Percentiles rank a stretch among this genome's conserved stretches.
Evolutionary conservation across 2,888 invertebrate genomes (phyloP).

Genomic region (Megalurothrips usitatus): DNA sequence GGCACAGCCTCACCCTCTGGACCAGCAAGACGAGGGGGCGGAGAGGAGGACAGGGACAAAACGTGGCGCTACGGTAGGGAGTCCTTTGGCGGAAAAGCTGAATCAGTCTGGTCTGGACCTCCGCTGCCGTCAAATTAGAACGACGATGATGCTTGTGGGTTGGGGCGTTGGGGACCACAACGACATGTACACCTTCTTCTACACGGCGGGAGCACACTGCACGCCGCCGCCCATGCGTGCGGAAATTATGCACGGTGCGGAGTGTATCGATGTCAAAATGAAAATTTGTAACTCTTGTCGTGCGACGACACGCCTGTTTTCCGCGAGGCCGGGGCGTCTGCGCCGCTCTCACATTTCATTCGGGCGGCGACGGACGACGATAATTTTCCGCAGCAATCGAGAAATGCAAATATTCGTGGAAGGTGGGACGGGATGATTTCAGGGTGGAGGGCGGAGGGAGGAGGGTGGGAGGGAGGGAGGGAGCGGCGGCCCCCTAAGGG

Average conservation of each 20-base stretch:
- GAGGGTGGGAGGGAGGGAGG: not conserved
- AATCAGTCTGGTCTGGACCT: not conserved
- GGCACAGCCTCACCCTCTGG: not conserved
- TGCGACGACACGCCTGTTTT: not conserved
- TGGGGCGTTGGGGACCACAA: not conserved
- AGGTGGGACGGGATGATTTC: not conserved
- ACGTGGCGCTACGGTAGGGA: no score
- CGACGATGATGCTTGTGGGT: not conserved
- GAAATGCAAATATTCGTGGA: conserved; percentile 18
- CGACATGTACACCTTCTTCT: not conserved
- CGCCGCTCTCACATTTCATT: not conserved
- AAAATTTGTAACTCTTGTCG: not conserved
- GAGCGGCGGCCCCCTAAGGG: not conserved
- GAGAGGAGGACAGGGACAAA: no score
- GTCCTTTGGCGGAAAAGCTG: not conserved
- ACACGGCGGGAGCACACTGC: not conserved
- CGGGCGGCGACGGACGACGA: not conserved
- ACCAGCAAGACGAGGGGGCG: not conserved
- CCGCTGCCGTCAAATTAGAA: not conserved
- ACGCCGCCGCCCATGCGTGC: not conserved
- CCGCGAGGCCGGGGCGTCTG: not conserved
- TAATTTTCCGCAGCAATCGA: conserved; percentile 26
- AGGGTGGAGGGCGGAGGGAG: not conserved
- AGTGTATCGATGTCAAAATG: conserved; percentile 12
- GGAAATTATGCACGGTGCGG: not conserved